Evolutionary conservation across 2,888 invertebrate species (phyloP), one percentile per base, ranked within the genome.

Genomic region (Lordiphosa andalusiaca): DNA sequence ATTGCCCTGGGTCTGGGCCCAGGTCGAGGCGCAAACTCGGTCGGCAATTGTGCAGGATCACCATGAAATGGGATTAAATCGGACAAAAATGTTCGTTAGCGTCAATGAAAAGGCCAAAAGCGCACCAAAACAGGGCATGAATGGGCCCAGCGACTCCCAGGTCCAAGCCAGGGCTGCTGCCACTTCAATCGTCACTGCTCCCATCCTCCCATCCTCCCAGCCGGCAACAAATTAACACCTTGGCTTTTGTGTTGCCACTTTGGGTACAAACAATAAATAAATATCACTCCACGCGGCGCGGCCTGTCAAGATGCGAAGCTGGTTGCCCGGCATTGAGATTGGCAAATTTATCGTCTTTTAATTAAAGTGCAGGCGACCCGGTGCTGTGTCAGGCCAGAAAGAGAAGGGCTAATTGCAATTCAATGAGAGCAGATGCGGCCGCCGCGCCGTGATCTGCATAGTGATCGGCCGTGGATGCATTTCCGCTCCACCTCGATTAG

Each of bases 41-140:
- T 37, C 37, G 67, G 67, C 72, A 71, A 71, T 75, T 70, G 71
- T 73, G 72, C 67, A 73, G 83, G 87, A 86, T 86, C 87, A 87
- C 88, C 88, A 86, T 88, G 89, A 88, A 88, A 88, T 86, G 74
- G 88, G 88, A 88, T 88, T 88, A 88, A 86, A 84, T 86, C 86
- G 84, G 86, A 84, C 81, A 88, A 86, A 84, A 84, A 83, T 72
- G 84, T 80, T 86, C 86, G 81, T 86, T 85, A 84, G 84, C 85
- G 74, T 73, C 74, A 82, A 85, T 84, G 81, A 84, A 80, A 78
- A 71, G 84, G 73, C 75, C 66, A 75, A 84, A 83, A 78, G 77
- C 55, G 60, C 51, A 52, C 54, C 55, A 62, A 56, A 64, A 53
- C 74, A 57, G 60, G 58, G 64, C 71, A 77, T 82, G 82, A 84